Conservation (phyloP, 2,797 vertebrate species). For the Parambassis ranga region DNA sequence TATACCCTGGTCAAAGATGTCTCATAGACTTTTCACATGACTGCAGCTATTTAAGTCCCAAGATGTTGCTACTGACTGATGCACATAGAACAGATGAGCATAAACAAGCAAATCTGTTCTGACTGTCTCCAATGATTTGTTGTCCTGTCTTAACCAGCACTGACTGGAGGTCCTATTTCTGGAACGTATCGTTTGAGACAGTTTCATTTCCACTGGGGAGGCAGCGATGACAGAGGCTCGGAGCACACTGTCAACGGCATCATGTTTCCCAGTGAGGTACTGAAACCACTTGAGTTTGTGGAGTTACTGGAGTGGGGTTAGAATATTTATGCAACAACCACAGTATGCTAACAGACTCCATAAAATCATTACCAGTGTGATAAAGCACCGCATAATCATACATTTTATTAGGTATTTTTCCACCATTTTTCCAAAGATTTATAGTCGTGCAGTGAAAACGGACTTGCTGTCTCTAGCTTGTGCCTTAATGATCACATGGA, state of each 20-base stretch:
- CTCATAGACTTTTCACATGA: too few relatives aligned
- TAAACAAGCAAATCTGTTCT: background rate
- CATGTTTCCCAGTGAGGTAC: constrained; percentile 91
- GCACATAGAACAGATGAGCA: too few relatives aligned
- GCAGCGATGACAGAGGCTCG: constrained; percentile 86
- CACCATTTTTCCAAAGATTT: too few relatives aligned
- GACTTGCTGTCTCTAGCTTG: background rate
- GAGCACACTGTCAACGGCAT: constrained; percentile 88
- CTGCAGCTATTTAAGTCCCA: too few relatives aligned
- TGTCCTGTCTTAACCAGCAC: constrained; percentile 70
- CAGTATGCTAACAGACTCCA: too few relatives aligned
- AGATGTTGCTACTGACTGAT: background rate
- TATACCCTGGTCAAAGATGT: too few relatives aligned
- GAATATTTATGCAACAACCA: background rate
- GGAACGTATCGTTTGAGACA: constrained; percentile 90
- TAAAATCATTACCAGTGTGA: too few relatives aligned
- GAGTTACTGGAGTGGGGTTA: background rate
- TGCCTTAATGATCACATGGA: background rate
- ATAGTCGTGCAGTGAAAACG: too few relatives aligned
- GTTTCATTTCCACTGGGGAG: constrained; percentile 96
- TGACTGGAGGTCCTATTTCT: constrained; percentile 87
- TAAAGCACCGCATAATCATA: too few relatives aligned
- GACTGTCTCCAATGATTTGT: background rate
- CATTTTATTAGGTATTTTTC: too few relatives aligned
- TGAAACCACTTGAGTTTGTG: background rate